These are phyloP conservation scores for Pseudomyrmex dendroicus DNA, from an alignment of 1,140 invertebrate species.

Conservation along the genomic window DNA sequence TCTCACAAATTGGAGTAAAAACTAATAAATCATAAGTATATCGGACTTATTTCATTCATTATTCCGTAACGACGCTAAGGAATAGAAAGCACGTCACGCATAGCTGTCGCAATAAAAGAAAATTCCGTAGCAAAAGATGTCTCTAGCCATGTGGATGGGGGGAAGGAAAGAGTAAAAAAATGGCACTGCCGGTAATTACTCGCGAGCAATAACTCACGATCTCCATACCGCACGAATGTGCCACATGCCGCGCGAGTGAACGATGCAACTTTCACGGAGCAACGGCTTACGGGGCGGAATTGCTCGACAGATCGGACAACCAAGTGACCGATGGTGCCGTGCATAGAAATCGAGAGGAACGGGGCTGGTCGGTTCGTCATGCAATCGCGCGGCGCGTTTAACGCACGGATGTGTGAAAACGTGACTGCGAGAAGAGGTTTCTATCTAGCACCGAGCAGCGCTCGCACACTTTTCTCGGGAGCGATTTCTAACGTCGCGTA, in stretches of 20 bases:
- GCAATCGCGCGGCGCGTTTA: slow-evolving; percentile 53
- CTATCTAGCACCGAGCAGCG: not conserved
- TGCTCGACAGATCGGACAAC: slow-evolving; percentile 13
- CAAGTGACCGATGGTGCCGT: slow-evolving; percentile 20
- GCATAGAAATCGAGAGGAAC: slow-evolving; percentile 57
- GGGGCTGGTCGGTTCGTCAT: slow-evolving; percentile 25
- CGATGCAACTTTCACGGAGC: slow-evolving; percentile 57
- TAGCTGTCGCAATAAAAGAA: slow-evolving; percentile 20
- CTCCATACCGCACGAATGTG: slow-evolving; percentile 37
- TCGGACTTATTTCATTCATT: slow-evolving; percentile 2
- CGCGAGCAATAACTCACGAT: slow-evolving; percentile 51
- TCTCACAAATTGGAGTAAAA: too few relatives aligned
- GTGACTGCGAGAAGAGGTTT: slow-evolving; percentile 41
- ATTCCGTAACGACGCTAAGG: not conserved
- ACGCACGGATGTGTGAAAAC: slow-evolving; percentile 60
- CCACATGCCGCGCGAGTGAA: slow-evolving; percentile 17
- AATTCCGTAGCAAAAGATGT: not conserved
- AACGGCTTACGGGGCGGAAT: slow-evolving; percentile 10
- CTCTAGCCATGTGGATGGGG: not conserved
- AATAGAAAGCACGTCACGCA: slow-evolving; percentile 14
- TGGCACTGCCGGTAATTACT: slow-evolving; percentile 43
- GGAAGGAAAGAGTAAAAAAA: slow-evolving; percentile 26
- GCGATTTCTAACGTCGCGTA: slow-evolving; percentile 57
- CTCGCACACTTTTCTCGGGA: slow-evolving; percentile 53
- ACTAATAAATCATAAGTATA: not conserved